phyloP scores from a whole-genome alignment of 1,140 invertebrate species.

The Drosophila ambigua region DNA sequence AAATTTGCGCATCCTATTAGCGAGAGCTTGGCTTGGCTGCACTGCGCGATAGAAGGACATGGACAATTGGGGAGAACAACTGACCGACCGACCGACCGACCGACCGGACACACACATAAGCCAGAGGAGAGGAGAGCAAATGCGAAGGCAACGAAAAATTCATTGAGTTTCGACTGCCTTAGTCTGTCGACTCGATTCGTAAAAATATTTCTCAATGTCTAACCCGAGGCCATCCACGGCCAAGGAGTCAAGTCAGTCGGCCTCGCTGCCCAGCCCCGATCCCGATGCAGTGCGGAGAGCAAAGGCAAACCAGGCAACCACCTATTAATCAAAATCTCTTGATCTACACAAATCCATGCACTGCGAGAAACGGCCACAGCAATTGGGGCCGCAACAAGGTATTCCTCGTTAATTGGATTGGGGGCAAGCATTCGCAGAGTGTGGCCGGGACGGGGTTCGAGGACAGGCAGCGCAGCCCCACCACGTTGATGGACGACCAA shows the following conservation, averaged over 20 bases:
- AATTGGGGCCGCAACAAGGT: background rate
- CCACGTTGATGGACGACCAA: slow-evolving; percentile 70
- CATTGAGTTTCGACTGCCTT: slow-evolving; percentile 69
- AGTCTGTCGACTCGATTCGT: slow-evolving; percentile 75
- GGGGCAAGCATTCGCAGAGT: slow-evolving; percentile 47
- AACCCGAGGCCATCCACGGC: slow-evolving; percentile 54
- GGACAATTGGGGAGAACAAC: slow-evolving; percentile 22
- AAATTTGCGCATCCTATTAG: background rate
- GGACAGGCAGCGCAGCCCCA: slow-evolving; percentile 54
- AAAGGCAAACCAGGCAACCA: slow-evolving; percentile 47
- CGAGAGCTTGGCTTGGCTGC: slow-evolving; percentile 2
- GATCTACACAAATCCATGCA: slow-evolving; percentile 70
- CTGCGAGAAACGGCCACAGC: slow-evolving; percentile 51
- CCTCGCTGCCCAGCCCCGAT: background rate
- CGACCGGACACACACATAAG: slow-evolving; percentile 41
- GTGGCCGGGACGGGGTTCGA: slow-evolving; percentile 41
- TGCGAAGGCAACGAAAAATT: slow-evolving; percentile 31
- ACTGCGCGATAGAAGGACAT: slow-evolving; percentile 13
- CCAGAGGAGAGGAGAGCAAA: slow-evolving; percentile 1
- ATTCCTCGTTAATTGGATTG: slow-evolving; percentile 48
- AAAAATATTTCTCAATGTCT: slow-evolving; percentile 81
- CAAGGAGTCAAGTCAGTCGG: slow-evolving; percentile 22
- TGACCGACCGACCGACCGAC: background rate
- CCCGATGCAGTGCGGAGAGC: background rate
- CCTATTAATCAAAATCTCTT: slow-evolving; percentile 82